A percentile compares a stretch with the other conserved stretches of the same genome.
Evolutionary conservation across 2,113 vertebrate species (phyloP).

Genomic region (Cynopterus brachyotis): DNA sequence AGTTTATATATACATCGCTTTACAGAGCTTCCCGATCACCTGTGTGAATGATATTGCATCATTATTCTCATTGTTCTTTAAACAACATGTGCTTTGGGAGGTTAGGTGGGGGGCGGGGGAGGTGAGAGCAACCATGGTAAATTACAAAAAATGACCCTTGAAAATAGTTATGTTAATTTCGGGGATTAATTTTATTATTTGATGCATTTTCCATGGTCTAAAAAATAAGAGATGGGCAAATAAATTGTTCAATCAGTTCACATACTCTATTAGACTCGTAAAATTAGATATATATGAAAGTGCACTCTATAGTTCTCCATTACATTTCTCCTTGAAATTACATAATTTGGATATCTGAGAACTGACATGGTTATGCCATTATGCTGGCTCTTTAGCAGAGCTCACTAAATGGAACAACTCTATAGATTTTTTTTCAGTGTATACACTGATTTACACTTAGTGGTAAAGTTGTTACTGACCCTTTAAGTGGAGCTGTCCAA

Average conservation of each 20-base stretch:
- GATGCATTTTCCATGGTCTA: not conserved
- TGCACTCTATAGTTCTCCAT: not conserved
- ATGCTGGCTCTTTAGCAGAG: slow-evolving; percentile 36
- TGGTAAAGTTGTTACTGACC: slow-evolving; percentile 42
- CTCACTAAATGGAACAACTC: slow-evolving; percentile 51
- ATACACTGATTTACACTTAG: slow-evolving; percentile 49
- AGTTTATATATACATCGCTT: not conserved
- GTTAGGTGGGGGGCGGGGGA: not conserved
- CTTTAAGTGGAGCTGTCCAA: slow-evolving; percentile 62
- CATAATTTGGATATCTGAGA: not conserved
- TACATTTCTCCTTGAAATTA: not conserved
- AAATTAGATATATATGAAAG: not conserved
- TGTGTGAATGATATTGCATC: not conserved
- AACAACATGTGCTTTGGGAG: not conserved
- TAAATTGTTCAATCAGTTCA: not conserved
- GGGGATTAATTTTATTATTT: not conserved
- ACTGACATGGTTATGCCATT: slow-evolving; percentile 35
- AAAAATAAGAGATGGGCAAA: not conserved
- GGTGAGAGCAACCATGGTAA: not conserved
- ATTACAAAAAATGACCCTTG: not conserved
- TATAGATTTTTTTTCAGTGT: slow-evolving; percentile 46
- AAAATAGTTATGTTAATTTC: not conserved
- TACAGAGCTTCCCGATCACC: not conserved
- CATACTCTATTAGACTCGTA: not conserved
- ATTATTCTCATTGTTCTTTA: not conserved